These are phyloP conservation scores for Aldrovandia affinis DNA, from an alignment of 2,797 vertebrate species.

Conservation along the genomic window DNA sequence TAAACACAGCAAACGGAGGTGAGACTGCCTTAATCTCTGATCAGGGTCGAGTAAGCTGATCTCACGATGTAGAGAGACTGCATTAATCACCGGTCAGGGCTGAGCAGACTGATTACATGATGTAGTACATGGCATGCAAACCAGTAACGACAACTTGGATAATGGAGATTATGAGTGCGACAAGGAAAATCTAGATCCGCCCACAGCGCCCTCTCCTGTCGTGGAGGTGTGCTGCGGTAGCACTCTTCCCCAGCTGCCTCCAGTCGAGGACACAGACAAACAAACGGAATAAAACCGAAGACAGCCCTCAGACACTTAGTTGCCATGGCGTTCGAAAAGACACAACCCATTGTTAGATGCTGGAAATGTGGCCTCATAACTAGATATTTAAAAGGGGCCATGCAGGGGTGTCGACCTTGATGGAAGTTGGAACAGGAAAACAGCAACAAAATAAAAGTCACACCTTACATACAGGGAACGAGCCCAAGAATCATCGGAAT, in stretches of 20 bases:
- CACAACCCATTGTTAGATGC: neutral
- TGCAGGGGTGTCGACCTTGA: neutral
- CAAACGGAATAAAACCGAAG: neutral
- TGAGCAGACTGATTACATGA: neutral
- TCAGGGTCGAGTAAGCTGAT: constrained; percentile 60
- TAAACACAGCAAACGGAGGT: constrained; percentile 54
- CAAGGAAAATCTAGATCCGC: neutral
- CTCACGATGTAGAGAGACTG: neutral
- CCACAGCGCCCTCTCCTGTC: neutral
- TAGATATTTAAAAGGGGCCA: neutral
- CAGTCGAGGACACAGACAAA: neutral
- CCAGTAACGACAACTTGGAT: neutral
- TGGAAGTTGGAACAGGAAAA: neutral
- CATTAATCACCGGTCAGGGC: too few relatives aligned
- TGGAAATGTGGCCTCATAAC: neutral
- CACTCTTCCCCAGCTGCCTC: neutral
- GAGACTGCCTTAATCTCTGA: neutral
- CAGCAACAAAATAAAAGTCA: too few relatives aligned
- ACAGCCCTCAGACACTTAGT: neutral
- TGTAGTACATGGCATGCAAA: constrained; percentile 9
- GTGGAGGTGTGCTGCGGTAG: neutral
- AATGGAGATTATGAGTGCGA: neutral
- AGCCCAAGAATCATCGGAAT: too few relatives aligned
- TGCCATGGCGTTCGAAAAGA: neutral
- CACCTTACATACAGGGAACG: too few relatives aligned